Conservation (phyloP, 2,113 vertebrate genomes). For the Solenodon paradoxus region DNA sequence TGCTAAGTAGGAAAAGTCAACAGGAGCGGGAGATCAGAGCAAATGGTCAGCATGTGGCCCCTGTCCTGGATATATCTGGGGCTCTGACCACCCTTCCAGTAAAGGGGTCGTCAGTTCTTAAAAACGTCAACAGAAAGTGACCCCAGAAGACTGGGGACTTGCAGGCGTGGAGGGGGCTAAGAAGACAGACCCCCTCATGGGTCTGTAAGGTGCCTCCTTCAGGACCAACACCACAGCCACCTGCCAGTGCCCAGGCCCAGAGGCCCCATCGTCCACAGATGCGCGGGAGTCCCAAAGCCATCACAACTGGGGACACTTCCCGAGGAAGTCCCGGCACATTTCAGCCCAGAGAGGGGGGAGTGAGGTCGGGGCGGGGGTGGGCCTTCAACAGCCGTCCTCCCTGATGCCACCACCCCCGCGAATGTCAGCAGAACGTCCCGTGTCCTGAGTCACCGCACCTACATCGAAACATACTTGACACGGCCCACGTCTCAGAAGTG, state of each 20-base stretch:
- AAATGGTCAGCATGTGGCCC: not conserved
- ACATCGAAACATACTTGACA: not conserved
- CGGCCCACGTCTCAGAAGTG: not conserved
- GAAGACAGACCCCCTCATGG: not conserved
- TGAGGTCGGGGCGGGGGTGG: too few relatives aligned
- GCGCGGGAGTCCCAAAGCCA: rapidly evolving
- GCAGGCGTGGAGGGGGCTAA: rapidly evolving
- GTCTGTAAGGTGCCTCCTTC: too few relatives aligned
- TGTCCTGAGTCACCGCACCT: not conserved
- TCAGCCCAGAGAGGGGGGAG: too few relatives aligned
- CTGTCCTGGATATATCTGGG: not conserved
- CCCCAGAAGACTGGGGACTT: not conserved
- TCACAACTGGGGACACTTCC: too few relatives aligned
- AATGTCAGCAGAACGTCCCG: too few relatives aligned
- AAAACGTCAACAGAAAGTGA: not conserved
- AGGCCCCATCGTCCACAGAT: not conserved
- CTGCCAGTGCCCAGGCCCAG: not conserved
- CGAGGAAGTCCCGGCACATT: rapidly evolving
- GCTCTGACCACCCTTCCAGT: not conserved
- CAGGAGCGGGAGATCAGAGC: not conserved
- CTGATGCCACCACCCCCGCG: too few relatives aligned
- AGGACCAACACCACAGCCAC: not conserved
- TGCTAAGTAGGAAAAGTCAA: rapidly evolving
- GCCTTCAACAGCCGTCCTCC: too few relatives aligned
- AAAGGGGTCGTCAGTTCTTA: not conserved